Conservation (phyloP, 2,888 invertebrate genomes). For the Scaptomyza flava region DNA sequence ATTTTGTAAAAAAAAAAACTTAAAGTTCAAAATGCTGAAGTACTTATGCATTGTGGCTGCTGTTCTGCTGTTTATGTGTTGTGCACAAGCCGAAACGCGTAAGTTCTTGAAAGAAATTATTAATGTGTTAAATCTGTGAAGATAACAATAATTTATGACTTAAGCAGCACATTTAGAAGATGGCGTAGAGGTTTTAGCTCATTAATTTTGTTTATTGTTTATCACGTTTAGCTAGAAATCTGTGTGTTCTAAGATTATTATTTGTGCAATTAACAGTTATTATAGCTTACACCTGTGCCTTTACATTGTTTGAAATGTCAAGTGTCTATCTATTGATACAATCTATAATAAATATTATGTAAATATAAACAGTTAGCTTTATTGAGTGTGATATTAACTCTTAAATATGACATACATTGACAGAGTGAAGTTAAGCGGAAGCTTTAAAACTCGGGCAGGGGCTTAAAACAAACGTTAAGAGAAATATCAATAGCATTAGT, state of each 20-base stretch:
- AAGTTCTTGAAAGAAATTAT: conserved; percentile 36
- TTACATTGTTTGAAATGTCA: conserved; percentile 2
- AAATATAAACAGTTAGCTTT: conserved; percentile 2
- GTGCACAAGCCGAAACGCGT: conserved; percentile 56
- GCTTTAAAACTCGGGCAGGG: conserved; percentile 30
- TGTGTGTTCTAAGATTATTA: not conserved
- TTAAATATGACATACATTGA: conserved; percentile 57
- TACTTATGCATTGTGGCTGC: conserved; percentile 44
- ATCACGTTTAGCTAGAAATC: not conserved
- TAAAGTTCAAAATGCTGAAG: conserved; percentile 50
- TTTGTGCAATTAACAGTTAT: not conserved
- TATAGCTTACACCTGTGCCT: not conserved
- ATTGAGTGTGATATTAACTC: conserved; percentile 42
- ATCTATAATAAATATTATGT: conserved; percentile 4
- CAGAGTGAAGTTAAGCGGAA: not conserved
- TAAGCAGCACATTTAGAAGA: not conserved
- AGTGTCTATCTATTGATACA: conserved; percentile 11
- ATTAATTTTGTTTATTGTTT: conserved; percentile 1
- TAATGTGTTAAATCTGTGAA: not conserved
- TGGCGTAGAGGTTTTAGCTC: not conserved
- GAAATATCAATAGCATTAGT: not conserved
- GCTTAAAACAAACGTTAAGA: conserved; percentile 3
- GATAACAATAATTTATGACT: not conserved
- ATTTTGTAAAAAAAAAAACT: not conserved
- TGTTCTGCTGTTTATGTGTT: conserved; percentile 38